Base-by-base conservation (phyloP, 1,140 invertebrate genomes). In the Drosophila subpulchrella region DNA sequence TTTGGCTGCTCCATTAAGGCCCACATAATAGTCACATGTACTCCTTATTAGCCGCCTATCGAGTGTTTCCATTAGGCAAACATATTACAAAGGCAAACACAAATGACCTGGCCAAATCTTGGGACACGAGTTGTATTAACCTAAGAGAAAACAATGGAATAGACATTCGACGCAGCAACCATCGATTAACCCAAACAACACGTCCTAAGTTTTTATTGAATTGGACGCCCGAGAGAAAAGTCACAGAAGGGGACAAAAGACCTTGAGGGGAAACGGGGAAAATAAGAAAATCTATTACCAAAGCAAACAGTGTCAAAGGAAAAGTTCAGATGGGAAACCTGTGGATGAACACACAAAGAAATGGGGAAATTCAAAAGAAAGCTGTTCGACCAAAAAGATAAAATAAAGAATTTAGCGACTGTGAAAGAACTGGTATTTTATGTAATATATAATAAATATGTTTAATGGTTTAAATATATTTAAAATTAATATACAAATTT, bases 131-230 rank as follows among this genome's bases (percentile, higher is more conserved):
- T 36, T 51, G 42, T 47, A 38, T 59, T 38, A 46, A 39, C 30
- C 50, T 30, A n/a, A 30, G 8, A 39, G 32, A 42, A 59, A 59
- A 20, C 46, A 42, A 30, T 13, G 3, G 32, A 15, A 42, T 46
- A 6, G 38, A 42, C 27, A 60, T 67, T 38, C 32, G 7, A 17
- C 11, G 56, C 10, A 51, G n/a, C 56, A 34, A 47, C 38, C 55
- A 75, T 67, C 74, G 74, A 76, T 76, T 75, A 58, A 58, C 39
- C 46, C 39, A 39, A 75, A 72, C 73, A 76, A 76, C 73, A 75
- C 73, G 60, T 76, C 47, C 47, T 55, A 54, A 57, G 39, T 76
- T 75, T 54, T 75, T 76, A 76, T 76, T 75, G 73, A 66, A 76
- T 76, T 75, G 60, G 72, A 38, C 61, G 71, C 55, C 17, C 44